These are phyloP conservation scores for Acinonyx jubatus DNA, from an alignment of 2,113 vertebrate genomes.

Conservation along the genomic window DNA sequence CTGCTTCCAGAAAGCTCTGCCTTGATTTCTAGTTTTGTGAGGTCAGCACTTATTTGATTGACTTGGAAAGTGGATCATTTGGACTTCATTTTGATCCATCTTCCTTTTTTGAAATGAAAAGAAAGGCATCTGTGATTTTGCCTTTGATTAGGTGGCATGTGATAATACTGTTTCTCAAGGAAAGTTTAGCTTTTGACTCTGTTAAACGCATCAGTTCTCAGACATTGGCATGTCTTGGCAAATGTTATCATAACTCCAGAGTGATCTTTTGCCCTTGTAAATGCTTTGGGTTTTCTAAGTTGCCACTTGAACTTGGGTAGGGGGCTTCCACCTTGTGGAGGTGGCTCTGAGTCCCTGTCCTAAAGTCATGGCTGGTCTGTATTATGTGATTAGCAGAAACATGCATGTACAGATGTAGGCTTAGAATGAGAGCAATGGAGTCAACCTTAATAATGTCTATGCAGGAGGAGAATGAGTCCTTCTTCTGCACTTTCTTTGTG, in stretches of 20 bases:
- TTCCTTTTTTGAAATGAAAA: conserved; percentile 1
- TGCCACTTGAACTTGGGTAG: neutral
- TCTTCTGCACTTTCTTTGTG: neutral
- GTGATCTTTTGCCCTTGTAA: neutral
- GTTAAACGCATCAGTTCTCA: neutral
- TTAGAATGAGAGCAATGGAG: neutral
- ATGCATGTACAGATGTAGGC: neutral
- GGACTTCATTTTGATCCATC: neutral
- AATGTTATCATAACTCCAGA: neutral
- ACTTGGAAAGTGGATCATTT: neutral
- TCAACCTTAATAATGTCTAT: neutral
- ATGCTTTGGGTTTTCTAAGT: neutral
- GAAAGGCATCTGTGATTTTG: neutral
- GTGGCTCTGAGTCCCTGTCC: neutral
- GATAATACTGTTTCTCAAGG: neutral
- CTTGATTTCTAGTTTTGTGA: neutral
- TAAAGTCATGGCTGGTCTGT: neutral
- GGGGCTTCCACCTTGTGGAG: neutral
- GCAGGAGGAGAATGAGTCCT: neutral
- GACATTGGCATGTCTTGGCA: neutral
- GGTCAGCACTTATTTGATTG: neutral
- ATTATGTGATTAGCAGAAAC: neutral
- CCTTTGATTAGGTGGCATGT: neutral
- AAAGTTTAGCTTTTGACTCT: neutral
- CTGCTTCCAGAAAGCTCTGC: neutral